Evolutionary conservation across 1,140 invertebrate genomes (phyloP), one percentile per base, ranked within the genome.

Genomic region (Camponotus vicinus): DNA sequence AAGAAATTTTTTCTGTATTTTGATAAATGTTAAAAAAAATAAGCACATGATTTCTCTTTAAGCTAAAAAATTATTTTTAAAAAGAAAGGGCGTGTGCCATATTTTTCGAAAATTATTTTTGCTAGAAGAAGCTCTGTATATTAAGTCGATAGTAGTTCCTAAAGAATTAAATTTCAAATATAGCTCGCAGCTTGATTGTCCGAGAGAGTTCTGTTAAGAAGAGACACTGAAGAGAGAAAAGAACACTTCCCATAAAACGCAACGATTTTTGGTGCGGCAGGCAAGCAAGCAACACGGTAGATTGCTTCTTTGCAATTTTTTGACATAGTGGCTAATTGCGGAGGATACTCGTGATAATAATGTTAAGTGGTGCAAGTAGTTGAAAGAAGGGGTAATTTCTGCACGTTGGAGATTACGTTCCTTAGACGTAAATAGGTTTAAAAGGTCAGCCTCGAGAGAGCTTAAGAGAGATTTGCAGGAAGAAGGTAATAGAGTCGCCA

Each of bases 341-440:
- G 18, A 3, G 3, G 13, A 71, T 82, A 42, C 18, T 73, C 27
- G 3, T 32, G 40, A 11, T 73, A 73, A 71, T 82, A 82, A 82
- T 61, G 18, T 82, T 82, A 45, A 82, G 40, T 71, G 66, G 21
- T 40, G 9, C 67, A 67, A 8, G 11, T 42, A 27, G 42, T 52
- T 52, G 13, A 61, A 61, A 34, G 3, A 75, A 75, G 6, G 9
- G 49, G 5, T 8, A 11, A 11, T 69, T 34, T 15, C 13, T 32
- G 42, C 32, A 52, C 45, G n/a, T 45, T 61, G 37, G 42, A 83
- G 42, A 83, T 75, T 61, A 34, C 67, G 67, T 40, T 83, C 55
- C n/a, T 18, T 83, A 73, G 42, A 82, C 67, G 67, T 73, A 75
- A 83, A 83, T 83, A 75, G 40, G 27, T 83, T 83, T n/a, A 55